These are phyloP conservation scores for Leptinotarsa haldemani DNA, from an alignment of 2,888 invertebrate genomes.

Conservation along the genomic window DNA sequence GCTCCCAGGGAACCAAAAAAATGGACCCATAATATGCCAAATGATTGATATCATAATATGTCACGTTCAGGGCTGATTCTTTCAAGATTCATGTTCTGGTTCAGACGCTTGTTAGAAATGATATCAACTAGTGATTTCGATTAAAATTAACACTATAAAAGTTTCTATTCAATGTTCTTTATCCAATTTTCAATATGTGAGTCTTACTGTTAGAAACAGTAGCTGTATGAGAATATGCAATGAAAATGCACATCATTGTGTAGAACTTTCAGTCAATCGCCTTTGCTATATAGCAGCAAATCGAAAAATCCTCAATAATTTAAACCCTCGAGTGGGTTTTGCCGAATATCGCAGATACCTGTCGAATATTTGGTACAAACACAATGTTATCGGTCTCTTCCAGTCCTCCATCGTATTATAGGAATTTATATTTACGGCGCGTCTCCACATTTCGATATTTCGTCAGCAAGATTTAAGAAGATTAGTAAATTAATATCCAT, in stretches of 20 bases:
- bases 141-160: no score
- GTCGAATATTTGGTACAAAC: conserved; percentile 23
- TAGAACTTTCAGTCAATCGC: conserved; percentile 15
- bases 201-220: neutral
- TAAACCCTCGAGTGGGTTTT: neutral
- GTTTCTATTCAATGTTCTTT: neutral
- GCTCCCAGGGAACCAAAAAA: no score
- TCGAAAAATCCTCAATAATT: conserved; percentile 21
- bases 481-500: conserved; percentile 54
- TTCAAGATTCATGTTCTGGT: no score
- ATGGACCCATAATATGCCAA: no score
- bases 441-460: conserved; percentile 49
- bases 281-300: conserved; percentile 19
- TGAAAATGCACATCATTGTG: neutral
- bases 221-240: neutral
- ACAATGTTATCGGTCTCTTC: conserved; percentile 47
- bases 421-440: conserved; percentile 48
- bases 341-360: conserved; percentile 25
- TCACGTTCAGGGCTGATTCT: no score
- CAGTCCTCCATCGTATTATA: conserved; percentile 41
- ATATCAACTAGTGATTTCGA: no score
- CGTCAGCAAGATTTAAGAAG: conserved; percentile 55
- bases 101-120: no score
- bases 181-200: neutral
- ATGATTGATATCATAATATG: no score